phyloP scores from a whole-genome alignment of 2,797 vertebrate species.

The Protosalanx chinensis region DNA sequence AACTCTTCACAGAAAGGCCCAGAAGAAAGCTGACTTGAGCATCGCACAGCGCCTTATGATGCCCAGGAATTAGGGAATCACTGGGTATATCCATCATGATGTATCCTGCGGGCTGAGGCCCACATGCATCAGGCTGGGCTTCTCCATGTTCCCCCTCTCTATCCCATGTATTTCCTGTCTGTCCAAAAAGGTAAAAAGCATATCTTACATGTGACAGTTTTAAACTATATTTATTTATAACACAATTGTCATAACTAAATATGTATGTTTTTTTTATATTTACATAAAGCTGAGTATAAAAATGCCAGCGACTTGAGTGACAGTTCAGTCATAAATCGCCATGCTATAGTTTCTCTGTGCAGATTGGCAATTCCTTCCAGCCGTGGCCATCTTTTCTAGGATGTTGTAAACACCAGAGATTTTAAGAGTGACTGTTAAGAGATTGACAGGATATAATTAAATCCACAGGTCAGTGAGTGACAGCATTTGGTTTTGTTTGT shows the following conservation, averaged over 20 bases:
- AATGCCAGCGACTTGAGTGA: not conserved
- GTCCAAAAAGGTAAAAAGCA: too few relatives aligned
- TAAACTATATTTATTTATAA: constrained; percentile 2
- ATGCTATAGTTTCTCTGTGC: not conserved
- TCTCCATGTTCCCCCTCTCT: too few relatives aligned
- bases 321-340: constrained; percentile 7
- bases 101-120: too few relatives aligned
- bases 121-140: too few relatives aligned
- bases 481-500: constrained; percentile 4
- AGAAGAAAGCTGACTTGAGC: too few relatives aligned
- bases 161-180: too few relatives aligned
- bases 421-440: constrained; percentile 19
- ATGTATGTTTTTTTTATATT: not conserved
- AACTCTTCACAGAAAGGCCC: too few relatives aligned
- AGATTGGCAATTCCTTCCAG: not conserved
- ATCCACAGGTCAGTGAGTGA: constrained; percentile 3
- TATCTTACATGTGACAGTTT: not conserved
- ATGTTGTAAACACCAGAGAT: constrained; percentile 16
- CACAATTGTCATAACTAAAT: not conserved
- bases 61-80: too few relatives aligned
- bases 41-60: not conserved
- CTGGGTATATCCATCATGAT: too few relatives aligned
- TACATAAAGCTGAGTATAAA: not conserved
- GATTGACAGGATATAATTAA: constrained; percentile 18
- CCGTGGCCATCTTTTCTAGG: not conserved